Evolutionary conservation across 1,140 invertebrate species (phyloP).

Genomic region (Lepidurus packardi): DNA sequence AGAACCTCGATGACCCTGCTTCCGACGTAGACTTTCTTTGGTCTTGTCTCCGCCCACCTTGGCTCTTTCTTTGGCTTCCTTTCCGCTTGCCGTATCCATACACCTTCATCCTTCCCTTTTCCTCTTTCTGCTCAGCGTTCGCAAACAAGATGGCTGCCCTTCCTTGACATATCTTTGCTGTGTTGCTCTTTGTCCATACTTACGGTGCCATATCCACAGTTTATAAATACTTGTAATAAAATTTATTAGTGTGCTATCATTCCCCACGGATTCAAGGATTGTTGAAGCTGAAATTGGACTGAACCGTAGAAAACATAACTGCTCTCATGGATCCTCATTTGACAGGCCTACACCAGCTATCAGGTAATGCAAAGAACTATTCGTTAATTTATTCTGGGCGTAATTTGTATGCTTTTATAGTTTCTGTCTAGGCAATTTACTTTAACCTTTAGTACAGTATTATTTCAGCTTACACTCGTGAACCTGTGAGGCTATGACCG

Average conservation of each 20-base stretch:
- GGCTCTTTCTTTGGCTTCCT: background rate
- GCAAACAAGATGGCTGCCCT: constrained; percentile 17
- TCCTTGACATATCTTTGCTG: constrained; percentile 19
- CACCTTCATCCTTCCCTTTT: background rate
- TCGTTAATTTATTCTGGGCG: background rate
- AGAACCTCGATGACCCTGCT: too few relatives aligned
- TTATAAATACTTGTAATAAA: constrained; percentile 9
- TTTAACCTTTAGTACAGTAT: background rate
- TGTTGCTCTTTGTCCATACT: background rate
- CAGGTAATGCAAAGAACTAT: background rate
- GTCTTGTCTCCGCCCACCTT: background rate
- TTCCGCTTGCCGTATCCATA: background rate
- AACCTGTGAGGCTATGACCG: background rate
- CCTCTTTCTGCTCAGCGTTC: background rate
- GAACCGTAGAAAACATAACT: background rate
- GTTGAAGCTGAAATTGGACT: background rate
- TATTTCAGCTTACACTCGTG: background rate
- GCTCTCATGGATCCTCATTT: constrained; percentile 33
- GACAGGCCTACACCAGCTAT: constrained; percentile 31
- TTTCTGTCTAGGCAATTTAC: background rate
- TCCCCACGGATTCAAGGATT: background rate
- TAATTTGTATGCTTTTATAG: background rate
- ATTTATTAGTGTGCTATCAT: background rate
- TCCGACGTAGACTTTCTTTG: too few relatives aligned
- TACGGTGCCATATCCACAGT: background rate